Base-by-base conservation (phyloP, 2,797 vertebrate species). In the Platyrinchus mystaceus region DNA sequence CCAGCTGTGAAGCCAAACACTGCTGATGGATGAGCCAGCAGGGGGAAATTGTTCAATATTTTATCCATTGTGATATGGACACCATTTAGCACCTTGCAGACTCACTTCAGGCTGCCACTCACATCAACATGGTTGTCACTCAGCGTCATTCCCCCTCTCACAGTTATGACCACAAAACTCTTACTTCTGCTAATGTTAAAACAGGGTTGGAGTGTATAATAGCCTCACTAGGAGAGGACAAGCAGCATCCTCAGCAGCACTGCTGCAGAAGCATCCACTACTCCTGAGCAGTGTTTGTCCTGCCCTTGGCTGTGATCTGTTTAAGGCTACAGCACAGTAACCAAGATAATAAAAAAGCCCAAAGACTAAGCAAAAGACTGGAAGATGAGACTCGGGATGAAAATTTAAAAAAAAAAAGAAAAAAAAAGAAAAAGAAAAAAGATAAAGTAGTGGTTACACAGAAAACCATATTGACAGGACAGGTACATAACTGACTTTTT, bases 41-140 rank as follows among this genome's bases (percentile, higher is more conserved):
- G 46, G 6, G n/a, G 47, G 37, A 76, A 88, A 94, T 47, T 0
- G 0, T 39, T 59, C 53, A n/a, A 0, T 39, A 43, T 69, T 83
- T 63, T 28, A 89, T 20, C 60, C 59, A n/a, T 1, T 16, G 3
- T 4, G 6, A 41, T 12, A 49, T 0, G 1, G 75, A 63, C 32
- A 71, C 79, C 2, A 0, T 8, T 80, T 32, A 41, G 60, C 30
- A 59, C 34, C 6, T 1, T 22, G 28, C 43, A 58, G 0, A 1
- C 15, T 63, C 23, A 15, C 36, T 60, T 50, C 66, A 56, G 30
- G 44, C 24, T 55, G 41, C n/a, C 9, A 4, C 12, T 64, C 28
- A 9, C 2, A 9, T 47, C 78, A 56, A 16, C 22, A 6, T 1
- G 0, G 47, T 9, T 47, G 41, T 39, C 14, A 13, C 28, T 53